Conservation (phyloP, 2,888 invertebrate species). For the Thysanoteuthis rhombus region DNA sequence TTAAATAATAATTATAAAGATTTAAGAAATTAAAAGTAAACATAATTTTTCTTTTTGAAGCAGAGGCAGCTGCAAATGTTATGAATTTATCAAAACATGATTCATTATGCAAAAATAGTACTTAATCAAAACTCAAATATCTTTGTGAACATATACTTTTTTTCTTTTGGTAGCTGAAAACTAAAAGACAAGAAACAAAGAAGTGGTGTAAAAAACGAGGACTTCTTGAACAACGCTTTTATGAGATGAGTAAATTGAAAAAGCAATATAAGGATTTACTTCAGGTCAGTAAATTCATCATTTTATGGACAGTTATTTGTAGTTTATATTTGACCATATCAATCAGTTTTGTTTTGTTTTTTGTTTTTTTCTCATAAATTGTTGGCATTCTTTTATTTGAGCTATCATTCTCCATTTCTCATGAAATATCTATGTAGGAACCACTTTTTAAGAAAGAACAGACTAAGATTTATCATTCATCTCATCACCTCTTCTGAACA, state of each 20-base stretch:
- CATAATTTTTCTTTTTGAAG: not conserved
- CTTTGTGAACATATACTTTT: not conserved
- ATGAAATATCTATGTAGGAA: no score
- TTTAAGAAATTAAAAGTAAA: not conserved
- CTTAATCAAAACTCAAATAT: not conserved
- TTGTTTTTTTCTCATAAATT: no score
- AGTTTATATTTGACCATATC: no score
- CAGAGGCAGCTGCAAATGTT: not conserved
- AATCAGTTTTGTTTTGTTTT: no score
- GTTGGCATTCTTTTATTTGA: no score
- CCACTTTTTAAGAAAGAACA: no score
- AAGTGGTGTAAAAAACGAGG: conserved; percentile 91
- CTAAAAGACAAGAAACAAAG: conserved; percentile 68
- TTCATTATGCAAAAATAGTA: not conserved
- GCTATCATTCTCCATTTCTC: no score
- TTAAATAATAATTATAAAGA: no score
- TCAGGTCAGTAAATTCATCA: conserved; percentile 71
- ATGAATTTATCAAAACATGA: no score
- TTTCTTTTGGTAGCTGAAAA: conserved; percentile 64
- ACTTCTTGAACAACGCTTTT: conserved; percentile 95
- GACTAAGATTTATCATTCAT: no score
- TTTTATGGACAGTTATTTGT: not conserved
- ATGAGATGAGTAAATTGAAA: conserved; percentile 92
- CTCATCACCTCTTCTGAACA: no score
- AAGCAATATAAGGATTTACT: conserved; percentile 87